Evolutionary conservation across 2,113 vertebrate species (phyloP).

Genomic region (Dipodomys spectabilis): DNA sequence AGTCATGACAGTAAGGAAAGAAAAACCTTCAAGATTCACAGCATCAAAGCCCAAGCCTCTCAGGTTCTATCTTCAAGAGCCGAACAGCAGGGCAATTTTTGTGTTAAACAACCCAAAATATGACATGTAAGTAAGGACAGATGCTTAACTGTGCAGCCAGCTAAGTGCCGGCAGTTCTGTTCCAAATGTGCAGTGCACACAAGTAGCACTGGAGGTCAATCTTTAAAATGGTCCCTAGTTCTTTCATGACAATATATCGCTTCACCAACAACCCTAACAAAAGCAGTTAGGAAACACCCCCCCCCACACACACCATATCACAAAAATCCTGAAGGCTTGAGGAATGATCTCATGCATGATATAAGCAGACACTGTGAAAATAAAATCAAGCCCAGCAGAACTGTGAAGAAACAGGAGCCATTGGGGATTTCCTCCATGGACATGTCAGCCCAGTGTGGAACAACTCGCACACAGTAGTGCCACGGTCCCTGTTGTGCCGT

Average conservation of each 20-base stretch:
- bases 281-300: constrained; percentile 4
- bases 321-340: constrained; percentile 44
- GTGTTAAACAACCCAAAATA: constrained; percentile 33
- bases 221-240: constrained; percentile 66
- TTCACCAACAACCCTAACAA: constrained; percentile 34
- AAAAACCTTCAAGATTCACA: constrained; percentile 44
- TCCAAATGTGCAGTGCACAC: background rate
- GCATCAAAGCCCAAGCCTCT: constrained; percentile 34
- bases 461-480: constrained; percentile 73
- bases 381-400: constrained; percentile 83
- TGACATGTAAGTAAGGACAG: constrained; percentile 59
- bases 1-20: constrained; percentile 61
- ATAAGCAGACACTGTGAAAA: constrained; percentile 83
- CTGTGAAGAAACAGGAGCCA: constrained; percentile 75
- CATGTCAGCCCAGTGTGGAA: constrained; percentile 80
- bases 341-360: constrained; percentile 75
- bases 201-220: background rate
- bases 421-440: constrained; percentile 79
- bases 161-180: background rate
- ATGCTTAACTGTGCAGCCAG: background rate
- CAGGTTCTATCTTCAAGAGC: constrained; percentile 49
- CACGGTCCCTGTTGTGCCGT: constrained; percentile 73
- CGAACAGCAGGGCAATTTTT: constrained; percentile 50
- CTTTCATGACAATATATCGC: background rate
- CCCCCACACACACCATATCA: constrained; percentile 54